Conservation (phyloP, 2,888 invertebrate species). For the Eupelmus urozonus region DNA sequence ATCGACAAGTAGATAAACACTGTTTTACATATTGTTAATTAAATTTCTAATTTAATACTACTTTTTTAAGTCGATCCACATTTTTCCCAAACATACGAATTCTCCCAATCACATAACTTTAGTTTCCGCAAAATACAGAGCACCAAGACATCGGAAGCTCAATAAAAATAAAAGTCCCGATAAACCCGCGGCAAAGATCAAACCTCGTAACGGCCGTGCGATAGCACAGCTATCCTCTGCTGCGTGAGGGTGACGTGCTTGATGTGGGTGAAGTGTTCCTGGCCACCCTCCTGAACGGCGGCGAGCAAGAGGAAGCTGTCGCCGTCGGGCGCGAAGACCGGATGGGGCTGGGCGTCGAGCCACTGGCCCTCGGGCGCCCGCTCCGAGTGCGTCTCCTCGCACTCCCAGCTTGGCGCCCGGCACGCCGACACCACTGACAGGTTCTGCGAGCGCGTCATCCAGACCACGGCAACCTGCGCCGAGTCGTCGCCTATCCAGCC, state of each 20-base stretch:
- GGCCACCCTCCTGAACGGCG: slow-evolving; percentile 89
- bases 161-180: no score
- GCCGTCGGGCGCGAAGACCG: slow-evolving; percentile 90
- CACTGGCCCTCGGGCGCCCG: slow-evolving; percentile 90
- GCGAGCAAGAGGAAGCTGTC: slow-evolving; percentile 90
- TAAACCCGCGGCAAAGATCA: no score
- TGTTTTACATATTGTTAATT: no score
- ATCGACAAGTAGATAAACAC: no score
- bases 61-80: no score
- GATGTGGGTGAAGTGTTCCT: slow-evolving; percentile 92
- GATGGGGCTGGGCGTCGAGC: slow-evolving; percentile 91
- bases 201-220: slow-evolving; percentile 93
- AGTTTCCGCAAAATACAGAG: no score
- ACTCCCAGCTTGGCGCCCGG: slow-evolving; percentile 89
- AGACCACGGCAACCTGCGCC: slow-evolving; percentile 89
- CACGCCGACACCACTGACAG: slow-evolving; percentile 92
- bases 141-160: no score
- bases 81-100: no score
- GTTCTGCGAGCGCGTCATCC: slow-evolving; percentile 97
- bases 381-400: slow-evolving; percentile 91
- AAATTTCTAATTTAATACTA: no score
- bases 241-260: slow-evolving; percentile 90
- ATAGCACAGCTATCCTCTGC: slow-evolving; percentile 90
- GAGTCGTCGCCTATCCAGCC: slow-evolving; percentile 91
- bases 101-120: no score